Conservation (phyloP, 2,113 vertebrate genomes). For the Apistogramma diplotaenia region DNA sequence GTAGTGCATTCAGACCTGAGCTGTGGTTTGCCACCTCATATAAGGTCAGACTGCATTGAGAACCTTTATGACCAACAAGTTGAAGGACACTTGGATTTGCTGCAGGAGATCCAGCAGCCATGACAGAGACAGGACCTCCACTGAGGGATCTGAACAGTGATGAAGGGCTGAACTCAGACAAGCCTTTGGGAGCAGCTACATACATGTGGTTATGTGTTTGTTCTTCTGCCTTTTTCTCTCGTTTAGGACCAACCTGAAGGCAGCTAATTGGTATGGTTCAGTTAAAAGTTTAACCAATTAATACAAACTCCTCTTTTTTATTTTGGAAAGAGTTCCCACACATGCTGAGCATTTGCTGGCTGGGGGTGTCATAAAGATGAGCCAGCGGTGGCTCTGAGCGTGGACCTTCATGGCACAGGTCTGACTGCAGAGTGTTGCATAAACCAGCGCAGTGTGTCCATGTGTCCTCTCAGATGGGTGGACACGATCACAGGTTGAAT, state of each 20-base stretch:
- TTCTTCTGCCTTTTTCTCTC: neutral
- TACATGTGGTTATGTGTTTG: neutral
- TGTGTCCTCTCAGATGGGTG: fast-evolving
- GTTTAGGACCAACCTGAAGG: neutral
- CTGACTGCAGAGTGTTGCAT: no score
- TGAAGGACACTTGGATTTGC: neutral
- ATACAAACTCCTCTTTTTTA: neutral
- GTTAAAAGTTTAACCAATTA: neutral
- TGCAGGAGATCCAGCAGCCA: neutral
- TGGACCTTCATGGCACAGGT: no score
- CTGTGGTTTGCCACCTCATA: neutral
- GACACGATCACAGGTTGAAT: neutral
- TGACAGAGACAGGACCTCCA: neutral
- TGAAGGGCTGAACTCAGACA: neutral
- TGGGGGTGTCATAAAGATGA: neutral
- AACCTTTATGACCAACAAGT: no score
- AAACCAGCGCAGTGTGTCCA: no score
- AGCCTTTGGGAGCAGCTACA: neutral
- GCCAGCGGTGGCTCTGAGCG: no score
- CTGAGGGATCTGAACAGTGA: neutral
- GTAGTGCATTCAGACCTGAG: neutral
- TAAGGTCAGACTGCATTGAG: no score
- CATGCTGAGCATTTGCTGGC: neutral
- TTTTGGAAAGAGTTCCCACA: neutral
- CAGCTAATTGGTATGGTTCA: neutral